Evolutionary conservation across 2,888 invertebrate genomes (phyloP).

Genomic region (Acanthoscelides obtectus): DNA sequence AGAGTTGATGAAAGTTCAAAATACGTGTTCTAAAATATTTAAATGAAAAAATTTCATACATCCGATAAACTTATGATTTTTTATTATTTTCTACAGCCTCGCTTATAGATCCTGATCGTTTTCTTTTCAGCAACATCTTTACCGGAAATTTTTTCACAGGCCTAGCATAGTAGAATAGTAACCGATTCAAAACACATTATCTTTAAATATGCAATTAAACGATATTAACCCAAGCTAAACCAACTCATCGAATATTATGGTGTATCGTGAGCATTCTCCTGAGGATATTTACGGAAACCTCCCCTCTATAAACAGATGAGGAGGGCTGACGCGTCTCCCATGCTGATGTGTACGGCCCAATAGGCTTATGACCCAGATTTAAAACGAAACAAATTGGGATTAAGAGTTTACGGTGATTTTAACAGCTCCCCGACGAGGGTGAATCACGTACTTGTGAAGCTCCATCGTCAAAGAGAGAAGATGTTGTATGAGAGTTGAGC

Average conservation of each 20-base stretch:
- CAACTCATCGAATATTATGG: neutral
- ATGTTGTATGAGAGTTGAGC: neutral
- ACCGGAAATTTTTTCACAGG: no score
- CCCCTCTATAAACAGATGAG: neutral
- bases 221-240: neutral
- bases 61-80: no score
- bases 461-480: neutral
- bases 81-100: no score
- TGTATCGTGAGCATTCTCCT: neutral
- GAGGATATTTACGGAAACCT: neutral
- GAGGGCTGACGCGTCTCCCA: neutral
- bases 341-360: conserved; percentile 9
- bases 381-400: conserved; percentile 48
- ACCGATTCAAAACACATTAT: no score
- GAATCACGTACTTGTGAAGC: conserved; percentile 1
- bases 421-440: conserved; percentile 40
- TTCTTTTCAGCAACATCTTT: no score
- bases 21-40: no score
- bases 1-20: no score
- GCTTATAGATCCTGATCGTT: no score
- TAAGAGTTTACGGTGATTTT: conserved; percentile 46
- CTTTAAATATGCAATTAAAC: neutral
- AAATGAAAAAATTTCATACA: no score
- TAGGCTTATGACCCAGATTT: conserved; percentile 44
- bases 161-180: no score